Evolutionary conservation across 2,797 vertebrate genomes (phyloP), one percentile per base, ranked within the genome.

Genomic region (Carapus acus): DNA sequence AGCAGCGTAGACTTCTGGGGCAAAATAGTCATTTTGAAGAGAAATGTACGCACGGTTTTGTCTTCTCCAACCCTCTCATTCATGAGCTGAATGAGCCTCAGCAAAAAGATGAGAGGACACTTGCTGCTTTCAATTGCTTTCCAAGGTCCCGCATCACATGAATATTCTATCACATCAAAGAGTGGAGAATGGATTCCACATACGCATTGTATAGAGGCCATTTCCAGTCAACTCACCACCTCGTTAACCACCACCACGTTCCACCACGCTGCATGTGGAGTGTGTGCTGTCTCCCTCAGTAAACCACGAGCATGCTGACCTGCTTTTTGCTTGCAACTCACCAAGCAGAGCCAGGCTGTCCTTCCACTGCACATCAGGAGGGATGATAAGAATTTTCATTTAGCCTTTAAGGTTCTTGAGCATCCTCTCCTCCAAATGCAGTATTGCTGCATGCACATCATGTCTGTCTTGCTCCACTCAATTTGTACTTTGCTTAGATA

Each of bases 151-250:
- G 74, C 77, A 74, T 74, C 54, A 74, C 76, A 80, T 85, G 72
- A 82, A 82, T 84, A 82, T 80, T 82, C 73, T 59, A 83, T 83
- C 58, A 80, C 67, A 67, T 74, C 64, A 71, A 58, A 79, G 79
- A 72, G 73, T 55, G 66, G 67, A 63, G 67, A 73, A 80, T 77
- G 71, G 73, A 82, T 81, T 76, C 15, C 58, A 76, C 74, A 58
- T 43, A 67, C 57, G 54, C 62, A 62, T 78, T 81, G 55, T 81
- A 77, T 73, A 65, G 70, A 62, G 80, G 76, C 79, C 71, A 79
- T 84, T 81, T 83, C 70, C 78, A 71, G 74, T 79, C 71, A 78
- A 72, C 68, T 73, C 77, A 71, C 61, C 58, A 41, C 56, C 75
- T 78, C 78, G 64, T 71, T 72, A 76, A 27, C 24, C 24, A 71